phyloP scores from a whole-genome alignment of 1,140 invertebrate genomes.

The Penaeus japonicus region DNA sequence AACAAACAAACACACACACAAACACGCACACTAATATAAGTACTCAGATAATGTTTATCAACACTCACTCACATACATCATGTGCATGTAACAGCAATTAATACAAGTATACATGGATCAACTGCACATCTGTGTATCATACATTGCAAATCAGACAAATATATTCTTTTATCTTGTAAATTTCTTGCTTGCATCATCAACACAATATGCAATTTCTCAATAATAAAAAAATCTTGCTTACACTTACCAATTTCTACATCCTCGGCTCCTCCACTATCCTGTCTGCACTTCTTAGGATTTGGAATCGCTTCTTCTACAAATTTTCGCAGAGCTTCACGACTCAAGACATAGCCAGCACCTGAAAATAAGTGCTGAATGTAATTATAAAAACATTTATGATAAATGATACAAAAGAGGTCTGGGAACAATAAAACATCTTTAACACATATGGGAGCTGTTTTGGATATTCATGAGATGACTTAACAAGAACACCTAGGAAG shows the following conservation, averaged over 20 bases:
- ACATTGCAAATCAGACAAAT: no score
- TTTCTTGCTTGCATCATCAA: no score
- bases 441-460: background rate
- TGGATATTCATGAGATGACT: background rate
- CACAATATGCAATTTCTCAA: background rate
- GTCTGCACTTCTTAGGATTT: conserved; percentile 68
- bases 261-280: conserved; percentile 56
- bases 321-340: conserved; percentile 76
- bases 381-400: background rate
- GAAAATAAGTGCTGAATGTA: background rate
- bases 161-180: no score
- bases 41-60: no score
- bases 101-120: no score
- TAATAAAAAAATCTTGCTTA: conserved; percentile 68
- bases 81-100: no score
- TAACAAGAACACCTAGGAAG: background rate
- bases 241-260: conserved; percentile 71
- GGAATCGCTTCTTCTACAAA: conserved; percentile 79
- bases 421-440: background rate
- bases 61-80: no score
- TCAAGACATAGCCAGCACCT: conserved; percentile 82
- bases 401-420: background rate
- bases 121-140: no score
- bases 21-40: no score
- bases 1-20: no score